Evolutionary conservation across 2,888 invertebrate genomes (phyloP).

Genomic region (Phasia obesa): DNA sequence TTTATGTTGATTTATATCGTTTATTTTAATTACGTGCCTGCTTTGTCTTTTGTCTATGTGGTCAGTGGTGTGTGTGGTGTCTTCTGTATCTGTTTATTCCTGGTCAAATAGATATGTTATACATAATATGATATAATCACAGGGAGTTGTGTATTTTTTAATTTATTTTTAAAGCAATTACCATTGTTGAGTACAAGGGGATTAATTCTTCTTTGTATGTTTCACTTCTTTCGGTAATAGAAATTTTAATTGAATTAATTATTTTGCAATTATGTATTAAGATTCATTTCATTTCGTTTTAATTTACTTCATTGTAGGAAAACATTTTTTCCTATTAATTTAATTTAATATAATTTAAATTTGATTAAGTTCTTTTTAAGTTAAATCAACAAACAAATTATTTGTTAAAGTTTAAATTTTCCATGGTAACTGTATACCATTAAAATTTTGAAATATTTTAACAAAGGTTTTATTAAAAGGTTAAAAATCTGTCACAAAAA

Average conservation of each 20-base stretch:
- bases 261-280: neutral
- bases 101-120: slow-evolving; percentile 23
- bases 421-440: too few species aligned
- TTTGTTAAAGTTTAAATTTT: too few species aligned
- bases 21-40: slow-evolving; percentile 58
- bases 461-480: too few species aligned
- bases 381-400: too few species aligned
- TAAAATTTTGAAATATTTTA: too few species aligned
- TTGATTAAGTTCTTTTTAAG: too few species aligned
- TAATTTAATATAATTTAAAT: neutral
- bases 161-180: neutral
- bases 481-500: too few species aligned
- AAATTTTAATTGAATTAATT: neutral
- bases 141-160: slow-evolving; percentile 2
- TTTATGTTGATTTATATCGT: slow-evolving; percentile 27
- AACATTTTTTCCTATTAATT: too few species aligned
- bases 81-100: neutral
- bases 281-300: too few species aligned
- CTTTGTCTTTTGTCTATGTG: slow-evolving; percentile 16
- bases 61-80: slow-evolving; percentile 26
- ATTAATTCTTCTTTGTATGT: neutral
- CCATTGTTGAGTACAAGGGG: neutral
- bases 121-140: neutral
- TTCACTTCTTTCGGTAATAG: neutral
- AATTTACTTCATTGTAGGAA: too few species aligned